Evolutionary conservation across 2,888 invertebrate species (phyloP), one percentile per base, ranked within the genome.

Genomic region (Acanthosoma haemorrhoidale): DNA sequence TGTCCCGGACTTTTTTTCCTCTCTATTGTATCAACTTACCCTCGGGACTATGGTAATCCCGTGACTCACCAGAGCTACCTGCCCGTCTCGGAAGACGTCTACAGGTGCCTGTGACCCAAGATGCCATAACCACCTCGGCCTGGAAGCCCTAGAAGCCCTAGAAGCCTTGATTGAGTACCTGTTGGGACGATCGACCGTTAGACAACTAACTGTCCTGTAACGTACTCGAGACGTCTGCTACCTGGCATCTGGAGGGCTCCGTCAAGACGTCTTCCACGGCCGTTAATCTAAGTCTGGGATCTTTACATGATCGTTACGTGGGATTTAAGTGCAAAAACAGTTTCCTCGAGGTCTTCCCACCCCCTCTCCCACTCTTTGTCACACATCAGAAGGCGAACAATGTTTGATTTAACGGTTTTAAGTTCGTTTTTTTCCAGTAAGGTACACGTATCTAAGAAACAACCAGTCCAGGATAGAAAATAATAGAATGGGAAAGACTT

Each of bases 121-220:
- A 51, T 51, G n/a, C 25, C 29, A 25, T 51, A 51, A 51, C 51
- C 13, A 25, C 51, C 25, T 25, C 51, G 51, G 29, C 29, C 25
- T 51, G 25, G 51, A 51, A 51, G 51, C 51, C 25, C 25, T 51
- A 25, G n/a, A n/a, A n/a, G n/a, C n/a, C n/a, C n/a, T n/a, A n/a
- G n/a, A n/a, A n/a, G n/a, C n/a, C n/a, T n/a, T n/a, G n/a, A n/a
- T n/a, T n/a, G 51, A 51, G 51, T 51, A 51, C 51, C 51, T 51
- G 51, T 25, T 51, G 51, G 25, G 51, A 51, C 29, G 25, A 25
- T 25, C 51, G 51, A 25, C 51, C 51, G 51, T 51, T 51, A 51
- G 51, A 25, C 51, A 51, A 25, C 51, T 51, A 51, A 51, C 51
- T 51, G 51, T 51, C 51, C n/a, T 51, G 51, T 51, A 51, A 25